Evolutionary conservation across 2,113 vertebrate genomes (phyloP), one percentile per base, ranked within the genome.

Genomic region (Nyctereutes procyonoides): DNA sequence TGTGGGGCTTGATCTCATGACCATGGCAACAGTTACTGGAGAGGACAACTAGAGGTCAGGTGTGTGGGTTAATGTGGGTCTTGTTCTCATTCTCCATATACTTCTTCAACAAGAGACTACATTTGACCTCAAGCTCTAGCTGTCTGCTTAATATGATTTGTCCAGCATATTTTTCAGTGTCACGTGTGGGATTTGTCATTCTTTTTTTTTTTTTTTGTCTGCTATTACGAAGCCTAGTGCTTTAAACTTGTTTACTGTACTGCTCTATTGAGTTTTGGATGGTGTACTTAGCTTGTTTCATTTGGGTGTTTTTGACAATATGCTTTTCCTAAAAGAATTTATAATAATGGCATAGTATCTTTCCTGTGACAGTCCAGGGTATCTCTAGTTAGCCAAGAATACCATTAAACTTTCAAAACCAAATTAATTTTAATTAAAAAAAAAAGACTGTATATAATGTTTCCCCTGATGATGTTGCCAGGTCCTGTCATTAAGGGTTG

Each of bases 381-480:
- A 60, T 77, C n/a, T 90, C n/a, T 12, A 82, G 11, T 77, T 82
- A 87, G 86, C 32, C 79, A 17, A 74, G 63, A 73, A 83, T 63
- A n/a, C 12, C 35, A 79, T 71, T 88, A 73, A 65, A 67, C 89
- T 55, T 67, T 74, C 63, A 85, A 63, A 89, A 76, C 26, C 10
- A 79, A 83, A 30, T 93, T 63, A 88, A 79, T 62, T 93, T 53
- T 76, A 65, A 76, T 95, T 81, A 6, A 85, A 55, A 79, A 86
- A 58, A 58, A 55, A 65, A 93, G 26, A 28, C 8, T n/a, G 8
- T 55, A 60, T 15, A 19, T 71, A 79, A 32, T 53, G 10, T 32
- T 85, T 56, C 30, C 48, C 56, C 28, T 95, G 20, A 60, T 73
- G 35, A n/a, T 60, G 8, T 56, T 83, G 51, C 17, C 22, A 63